Percentiles rank a stretch among this genome's conserved stretches.
Conservation (phyloP, 2,113 vertebrate genomes). For the Phocoena sinus region DNA sequence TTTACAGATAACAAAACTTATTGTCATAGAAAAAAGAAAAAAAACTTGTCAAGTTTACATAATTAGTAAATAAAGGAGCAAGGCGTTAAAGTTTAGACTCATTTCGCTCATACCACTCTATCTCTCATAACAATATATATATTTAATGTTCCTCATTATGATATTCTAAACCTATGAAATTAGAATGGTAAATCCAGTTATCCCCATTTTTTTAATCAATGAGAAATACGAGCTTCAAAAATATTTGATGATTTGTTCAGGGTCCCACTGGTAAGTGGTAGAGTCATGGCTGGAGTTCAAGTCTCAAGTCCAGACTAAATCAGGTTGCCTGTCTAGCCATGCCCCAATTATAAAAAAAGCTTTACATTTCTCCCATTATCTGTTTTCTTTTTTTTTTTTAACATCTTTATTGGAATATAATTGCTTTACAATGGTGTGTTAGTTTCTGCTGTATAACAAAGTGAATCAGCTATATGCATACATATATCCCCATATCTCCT, state of each 20-base stretch:
- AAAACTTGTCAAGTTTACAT: not conserved
- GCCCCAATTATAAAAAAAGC: not conserved
- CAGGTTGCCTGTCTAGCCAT: fast-evolving
- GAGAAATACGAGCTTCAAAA: not conserved
- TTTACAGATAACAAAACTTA: not conserved
- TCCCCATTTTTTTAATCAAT: not conserved
- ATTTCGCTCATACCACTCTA: not conserved
- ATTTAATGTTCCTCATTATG: not conserved
- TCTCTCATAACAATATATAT: not conserved
- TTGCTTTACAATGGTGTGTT: too few relatives aligned
- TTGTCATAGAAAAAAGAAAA: not conserved
- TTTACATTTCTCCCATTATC: not conserved
- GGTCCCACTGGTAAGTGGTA: not conserved
- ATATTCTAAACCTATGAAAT: not conserved
- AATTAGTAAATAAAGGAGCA: not conserved
- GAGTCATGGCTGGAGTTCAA: not conserved
- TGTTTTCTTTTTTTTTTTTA: not conserved
- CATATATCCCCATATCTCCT: too few relatives aligned
- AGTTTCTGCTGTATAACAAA: too few relatives aligned
- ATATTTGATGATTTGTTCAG: not conserved
- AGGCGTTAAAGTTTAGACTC: not conserved
- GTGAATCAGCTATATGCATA: too few relatives aligned
- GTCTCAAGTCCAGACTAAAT: not conserved
- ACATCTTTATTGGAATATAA: too few relatives aligned
- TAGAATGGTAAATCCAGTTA: not conserved